Conservation (phyloP, 2,888 invertebrate species). For the Oeneis ivallda region DNA sequence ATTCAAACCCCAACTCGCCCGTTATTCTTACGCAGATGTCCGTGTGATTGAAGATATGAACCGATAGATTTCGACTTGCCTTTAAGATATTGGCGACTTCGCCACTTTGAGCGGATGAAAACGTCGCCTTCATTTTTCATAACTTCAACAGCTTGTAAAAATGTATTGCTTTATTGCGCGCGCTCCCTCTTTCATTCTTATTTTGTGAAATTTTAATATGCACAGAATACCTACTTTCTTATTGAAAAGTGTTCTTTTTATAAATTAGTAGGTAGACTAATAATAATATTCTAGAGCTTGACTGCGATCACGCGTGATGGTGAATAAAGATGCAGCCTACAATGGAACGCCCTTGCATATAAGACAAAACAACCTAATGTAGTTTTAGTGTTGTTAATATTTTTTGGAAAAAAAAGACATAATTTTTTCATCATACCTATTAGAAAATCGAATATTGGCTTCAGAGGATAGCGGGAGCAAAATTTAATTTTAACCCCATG, state of each 20-base stretch:
- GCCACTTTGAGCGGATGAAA: slow-evolving; percentile 33
- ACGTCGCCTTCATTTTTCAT: slow-evolving; percentile 35
- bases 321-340: too few species aligned
- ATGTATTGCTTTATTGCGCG: slow-evolving; percentile 29
- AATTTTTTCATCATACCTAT: too few species aligned
- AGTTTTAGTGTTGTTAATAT: too few species aligned
- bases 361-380: too few species aligned
- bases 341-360: too few species aligned
- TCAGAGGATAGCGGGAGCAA: too few species aligned
- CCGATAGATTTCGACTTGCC: slow-evolving; percentile 35
- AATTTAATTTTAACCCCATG: too few species aligned
- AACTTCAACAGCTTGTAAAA: slow-evolving; percentile 33
- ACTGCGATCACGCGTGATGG: too few species aligned
- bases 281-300: too few species aligned
- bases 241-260: background rate
- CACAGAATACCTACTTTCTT: background rate
- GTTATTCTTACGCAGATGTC: slow-evolving; percentile 79
- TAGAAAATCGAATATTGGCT: too few species aligned
- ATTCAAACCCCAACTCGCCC: slow-evolving; percentile 68
- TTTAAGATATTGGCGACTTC: slow-evolving; percentile 36
- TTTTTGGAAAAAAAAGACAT: too few species aligned
- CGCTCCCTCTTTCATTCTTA: slow-evolving; percentile 1
- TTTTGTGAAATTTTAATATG: slow-evolving; percentile 21
- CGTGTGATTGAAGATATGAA: slow-evolving; percentile 39
- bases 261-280: too few species aligned